These are phyloP conservation scores for Platysternon megacephalum DNA, from an alignment of 2,113 vertebrate species.

Conservation along the genomic window DNA sequence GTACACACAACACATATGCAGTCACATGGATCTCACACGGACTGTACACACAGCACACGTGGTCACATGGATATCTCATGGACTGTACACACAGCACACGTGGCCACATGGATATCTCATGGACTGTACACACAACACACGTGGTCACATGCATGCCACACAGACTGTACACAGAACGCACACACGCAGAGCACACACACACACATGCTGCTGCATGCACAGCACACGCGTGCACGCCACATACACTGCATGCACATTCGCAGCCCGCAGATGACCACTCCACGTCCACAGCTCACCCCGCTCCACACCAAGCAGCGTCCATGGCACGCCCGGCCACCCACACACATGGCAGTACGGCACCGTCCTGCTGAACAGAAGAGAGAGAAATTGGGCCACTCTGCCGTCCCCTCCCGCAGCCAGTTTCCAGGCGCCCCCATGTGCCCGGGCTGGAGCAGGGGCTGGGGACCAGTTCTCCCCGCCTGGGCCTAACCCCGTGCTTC, in stretches of 20 bases:
- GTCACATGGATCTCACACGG: fast-evolving
- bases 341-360: too few relatives aligned
- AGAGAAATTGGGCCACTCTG: too few relatives aligned
- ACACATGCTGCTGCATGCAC: not conserved
- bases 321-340: not conserved
- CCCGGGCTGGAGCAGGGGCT: not conserved
- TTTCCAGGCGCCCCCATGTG: too few relatives aligned
- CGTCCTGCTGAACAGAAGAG: too few relatives aligned
- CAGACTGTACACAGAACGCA: too few relatives aligned
- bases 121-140: fast-evolving
- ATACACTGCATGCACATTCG: not conserved
- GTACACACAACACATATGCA: too few relatives aligned
- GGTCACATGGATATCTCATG: fast-evolving
- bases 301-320: not conserved
- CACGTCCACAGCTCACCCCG: too few relatives aligned
- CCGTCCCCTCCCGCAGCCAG: too few relatives aligned
- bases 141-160: too few relatives aligned
- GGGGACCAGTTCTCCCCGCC: fast-evolving
- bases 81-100: too few relatives aligned
- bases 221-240: not conserved
- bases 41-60: fast-evolving
- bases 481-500: too few relatives aligned
- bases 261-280: too few relatives aligned
- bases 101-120: fast-evolving
- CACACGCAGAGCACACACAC: fast-evolving